Evolutionary conservation across 2,797 vertebrate genomes (phyloP), one percentile per base, ranked within the genome.

Genomic region (Neosilurus hyrtlii): DNA sequence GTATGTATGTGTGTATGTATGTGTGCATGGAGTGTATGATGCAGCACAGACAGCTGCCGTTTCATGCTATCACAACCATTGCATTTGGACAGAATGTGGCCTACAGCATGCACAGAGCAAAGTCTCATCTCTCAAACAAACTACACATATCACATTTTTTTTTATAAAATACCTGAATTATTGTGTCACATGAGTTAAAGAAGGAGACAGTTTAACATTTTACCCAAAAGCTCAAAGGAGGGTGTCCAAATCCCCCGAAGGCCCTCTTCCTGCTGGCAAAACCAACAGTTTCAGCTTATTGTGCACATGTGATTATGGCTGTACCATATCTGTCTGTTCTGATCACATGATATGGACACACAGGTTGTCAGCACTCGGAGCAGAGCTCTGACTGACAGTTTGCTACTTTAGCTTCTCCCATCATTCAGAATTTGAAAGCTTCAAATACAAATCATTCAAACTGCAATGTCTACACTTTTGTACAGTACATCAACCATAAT

Each of bases 111-210:
- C 86, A 88, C 81, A 43, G 62, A 84, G 30, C 24, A 80, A 66
- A 74, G 75, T 84, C 83, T 84, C 84, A 82, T 62, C 73, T 83
- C 74, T 81, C 68, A 71, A 88, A 83, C 61, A 91, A 86, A 90
- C 63, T 80, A 89, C 81, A 84, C 77, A 84, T 67, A 73, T 85
- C 82, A 26, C 78, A 84, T 84, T 84, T 85, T 79, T 86, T 1
- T 30, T 80, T 83, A 88, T 79, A 89, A 89, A 90, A 89, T 83
- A 91, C 90, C 90, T 90, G 90, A 92, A 92, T 89, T 73, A 86
- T 85, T 86, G 87, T 74, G 82, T 90, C 79, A 88, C 86, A 88
- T 85, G 89, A 87, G 86, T 80, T 86, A 80, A 88, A 89, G 65
- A 82, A 83, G 79, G 59, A 86, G 65, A 89, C 86, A 82, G 66